Evolutionary conservation across 2,888 invertebrate genomes (phyloP).

Genomic region (Tiliacea citrago): DNA sequence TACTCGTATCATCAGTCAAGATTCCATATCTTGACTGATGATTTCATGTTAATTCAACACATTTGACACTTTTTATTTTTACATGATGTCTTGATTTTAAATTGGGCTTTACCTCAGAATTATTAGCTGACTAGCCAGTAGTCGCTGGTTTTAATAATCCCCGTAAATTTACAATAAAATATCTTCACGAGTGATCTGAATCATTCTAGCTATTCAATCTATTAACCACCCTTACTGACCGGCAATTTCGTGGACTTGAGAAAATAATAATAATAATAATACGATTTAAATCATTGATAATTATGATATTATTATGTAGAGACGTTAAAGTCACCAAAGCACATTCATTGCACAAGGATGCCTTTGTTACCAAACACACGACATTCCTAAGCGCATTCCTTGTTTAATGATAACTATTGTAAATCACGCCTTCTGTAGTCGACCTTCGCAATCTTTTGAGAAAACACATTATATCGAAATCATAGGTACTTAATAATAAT

Average conservation of each 20-base stretch:
- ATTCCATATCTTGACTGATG: constrained; percentile 6
- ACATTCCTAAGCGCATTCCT: constrained; percentile 30
- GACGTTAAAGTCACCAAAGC: neutral
- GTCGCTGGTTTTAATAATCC: neutral
- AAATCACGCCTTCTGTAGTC: constrained; percentile 4
- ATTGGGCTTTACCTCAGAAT: neutral
- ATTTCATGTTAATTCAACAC: neutral
- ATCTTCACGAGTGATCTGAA: neutral
- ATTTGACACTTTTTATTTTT: neutral
- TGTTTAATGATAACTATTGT: constrained; percentile 11
- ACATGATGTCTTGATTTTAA: neutral
- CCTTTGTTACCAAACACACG: constrained; percentile 25
- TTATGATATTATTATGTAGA: too few relatives aligned
- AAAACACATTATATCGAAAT: constrained; percentile 39
- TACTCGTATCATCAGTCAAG: too few relatives aligned
- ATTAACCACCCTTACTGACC: neutral
- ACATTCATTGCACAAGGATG: neutral
- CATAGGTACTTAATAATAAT: neutral
- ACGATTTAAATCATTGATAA: too few relatives aligned
- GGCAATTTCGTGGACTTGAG: too few relatives aligned
- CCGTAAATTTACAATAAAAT: neutral
- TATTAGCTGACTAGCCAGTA: neutral
- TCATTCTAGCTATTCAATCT: neutral
- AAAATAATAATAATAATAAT: too few relatives aligned
- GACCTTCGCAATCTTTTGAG: constrained; percentile 40